These are phyloP conservation scores for Arrhopalites spinosus DNA, from an alignment of 2,888 invertebrate species.

Conservation along the genomic window DNA sequence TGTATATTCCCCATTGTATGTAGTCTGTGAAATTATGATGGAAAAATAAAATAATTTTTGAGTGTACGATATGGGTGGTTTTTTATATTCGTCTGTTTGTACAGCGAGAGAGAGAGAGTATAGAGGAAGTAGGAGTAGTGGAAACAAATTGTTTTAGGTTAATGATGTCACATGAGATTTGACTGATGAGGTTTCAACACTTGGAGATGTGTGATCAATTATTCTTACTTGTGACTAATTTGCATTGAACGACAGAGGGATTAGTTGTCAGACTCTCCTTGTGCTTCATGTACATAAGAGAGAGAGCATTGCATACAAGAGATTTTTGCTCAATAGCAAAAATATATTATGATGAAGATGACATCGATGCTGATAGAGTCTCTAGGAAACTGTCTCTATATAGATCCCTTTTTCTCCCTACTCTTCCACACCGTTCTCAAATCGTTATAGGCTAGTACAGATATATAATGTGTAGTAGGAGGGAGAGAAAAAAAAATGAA, in stretches of 20 bases:
- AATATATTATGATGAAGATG: constrained; percentile 4
- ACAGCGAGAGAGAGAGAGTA: neutral
- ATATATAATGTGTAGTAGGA: neutral
- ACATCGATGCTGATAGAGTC: constrained; percentile 23
- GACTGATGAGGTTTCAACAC: constrained; percentile 48
- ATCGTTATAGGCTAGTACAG: neutral
- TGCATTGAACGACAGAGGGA: constrained; percentile 35
- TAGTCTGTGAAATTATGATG: no score
- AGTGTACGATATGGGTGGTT: no score
- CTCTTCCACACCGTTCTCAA: neutral
- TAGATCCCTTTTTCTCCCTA: neutral
- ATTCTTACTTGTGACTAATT: constrained; percentile 44
- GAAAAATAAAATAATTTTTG: no score
- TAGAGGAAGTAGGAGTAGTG: constrained; percentile 6
- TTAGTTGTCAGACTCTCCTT: constrained; percentile 22
- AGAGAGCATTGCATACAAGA: neutral
- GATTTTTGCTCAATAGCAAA: neutral
- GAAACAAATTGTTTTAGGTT: constrained; percentile 44
- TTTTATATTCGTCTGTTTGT: no score
- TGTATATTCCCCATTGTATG: no score
- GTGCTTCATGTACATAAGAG: neutral
- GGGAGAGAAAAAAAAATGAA: neutral
- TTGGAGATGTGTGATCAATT: constrained; percentile 46
- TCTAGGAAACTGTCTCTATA: neutral
- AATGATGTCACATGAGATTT: constrained; percentile 47